Conservation (phyloP, 2,113 vertebrate species). For the Phalacrocorax aristotelis region DNA sequence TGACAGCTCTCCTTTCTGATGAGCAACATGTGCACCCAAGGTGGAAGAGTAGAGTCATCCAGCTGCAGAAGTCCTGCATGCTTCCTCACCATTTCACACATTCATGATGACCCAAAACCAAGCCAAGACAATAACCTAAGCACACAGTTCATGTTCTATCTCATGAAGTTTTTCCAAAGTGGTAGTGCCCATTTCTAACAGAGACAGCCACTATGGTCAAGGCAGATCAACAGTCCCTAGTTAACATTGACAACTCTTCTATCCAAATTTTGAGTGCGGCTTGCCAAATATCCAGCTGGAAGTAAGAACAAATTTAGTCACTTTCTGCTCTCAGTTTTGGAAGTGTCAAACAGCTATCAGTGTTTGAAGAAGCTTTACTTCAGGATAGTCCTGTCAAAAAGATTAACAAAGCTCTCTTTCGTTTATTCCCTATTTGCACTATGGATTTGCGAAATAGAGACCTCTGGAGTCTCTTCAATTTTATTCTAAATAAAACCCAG, state of each 20-base stretch:
- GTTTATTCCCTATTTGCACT: constrained; percentile 5
- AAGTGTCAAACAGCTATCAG: background rate
- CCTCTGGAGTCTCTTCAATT: background rate
- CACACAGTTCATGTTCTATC: accelerated
- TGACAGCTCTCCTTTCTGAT: background rate
- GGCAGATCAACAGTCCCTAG: background rate
- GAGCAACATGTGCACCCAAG: background rate
- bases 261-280: background rate
- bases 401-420: background rate
- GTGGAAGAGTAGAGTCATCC: background rate
- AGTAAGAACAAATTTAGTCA: background rate
- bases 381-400: constrained; percentile 10
- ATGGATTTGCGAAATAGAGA: background rate
- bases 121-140: background rate
- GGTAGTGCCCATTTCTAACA: background rate
- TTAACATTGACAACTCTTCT: background rate
- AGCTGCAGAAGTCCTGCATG: background rate
- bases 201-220: background rate
- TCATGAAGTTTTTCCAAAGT: background rate
- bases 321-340: background rate
- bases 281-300: background rate
- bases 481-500: background rate
- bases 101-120: background rate
- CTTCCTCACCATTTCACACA: background rate
- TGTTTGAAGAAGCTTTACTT: constrained; percentile 24